phyloP scores from a whole-genome alignment of 2,797 vertebrate genomes.

The Thaleichthys pacificus region DNA sequence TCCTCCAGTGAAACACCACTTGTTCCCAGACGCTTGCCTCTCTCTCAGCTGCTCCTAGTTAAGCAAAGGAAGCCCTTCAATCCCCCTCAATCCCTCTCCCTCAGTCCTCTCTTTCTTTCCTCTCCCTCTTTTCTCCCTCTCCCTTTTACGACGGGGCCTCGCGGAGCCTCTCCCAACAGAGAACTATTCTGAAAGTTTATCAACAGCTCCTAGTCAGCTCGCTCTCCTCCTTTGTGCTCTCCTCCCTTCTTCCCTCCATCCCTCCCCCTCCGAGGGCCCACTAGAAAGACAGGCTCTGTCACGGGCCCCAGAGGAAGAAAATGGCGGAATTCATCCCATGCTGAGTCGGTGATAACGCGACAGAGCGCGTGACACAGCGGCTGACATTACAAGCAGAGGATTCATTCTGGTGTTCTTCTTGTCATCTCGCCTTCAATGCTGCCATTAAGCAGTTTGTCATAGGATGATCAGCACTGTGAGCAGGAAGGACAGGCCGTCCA shows the following conservation, averaged over 20 bases:
- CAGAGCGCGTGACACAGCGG: conserved; percentile 62
- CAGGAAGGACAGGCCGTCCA: conserved; percentile 44
- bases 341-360: conserved; percentile 68
- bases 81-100: conserved; percentile 37
- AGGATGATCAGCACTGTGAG: conserved; percentile 67
- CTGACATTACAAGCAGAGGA: conserved; percentile 69
- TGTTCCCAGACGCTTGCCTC: conserved; percentile 47
- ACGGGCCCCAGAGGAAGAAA: conserved; percentile 61
- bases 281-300: conserved; percentile 67
- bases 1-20: conserved; percentile 55
- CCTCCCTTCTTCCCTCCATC: conserved; percentile 41
- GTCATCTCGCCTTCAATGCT: conserved; percentile 67
- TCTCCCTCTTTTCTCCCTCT: conserved; percentile 33
- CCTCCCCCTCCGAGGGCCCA: conserved; percentile 23
- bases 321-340: conserved; percentile 71
- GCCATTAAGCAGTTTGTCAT: conserved; percentile 67
- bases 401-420: conserved; percentile 66
- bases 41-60: conserved; percentile 67
- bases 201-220: conserved; percentile 65
- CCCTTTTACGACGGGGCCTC: conserved; percentile 46
- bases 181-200: conserved; percentile 72
- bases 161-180: conserved; percentile 59
- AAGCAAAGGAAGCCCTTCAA: conserved; percentile 39
- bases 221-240: conserved; percentile 61
- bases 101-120: conserved; percentile 37